Evolutionary conservation across 2,888 invertebrate genomes (phyloP).

Genomic region (Mechanitis messenoides): DNA sequence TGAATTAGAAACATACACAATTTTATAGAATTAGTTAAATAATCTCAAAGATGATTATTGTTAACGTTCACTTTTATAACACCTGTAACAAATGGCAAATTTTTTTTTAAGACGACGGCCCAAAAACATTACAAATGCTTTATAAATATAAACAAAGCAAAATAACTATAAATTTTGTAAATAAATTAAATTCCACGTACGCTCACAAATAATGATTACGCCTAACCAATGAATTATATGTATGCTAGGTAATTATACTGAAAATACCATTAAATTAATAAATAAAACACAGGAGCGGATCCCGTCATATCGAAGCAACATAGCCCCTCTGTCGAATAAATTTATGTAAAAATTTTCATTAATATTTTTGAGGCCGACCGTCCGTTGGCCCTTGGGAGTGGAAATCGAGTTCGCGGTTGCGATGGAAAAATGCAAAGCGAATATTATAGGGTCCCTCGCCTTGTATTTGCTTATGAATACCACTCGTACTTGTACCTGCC

Average conservation of each 20-base stretch:
- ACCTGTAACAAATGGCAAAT: no score
- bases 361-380: conserved; percentile 75
- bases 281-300: conserved; percentile 72
- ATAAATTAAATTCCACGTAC: conserved; percentile 39
- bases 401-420: conserved; percentile 75
- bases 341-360: conserved; percentile 78
- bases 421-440: conserved; percentile 77
- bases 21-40: no score
- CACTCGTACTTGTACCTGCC: conserved; percentile 49
- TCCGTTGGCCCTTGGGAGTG: conserved; percentile 73
- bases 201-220: conserved; percentile 59
- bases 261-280: conserved; percentile 77
- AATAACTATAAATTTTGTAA: neutral
- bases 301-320: conserved; percentile 61
- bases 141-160: conserved; percentile 4
- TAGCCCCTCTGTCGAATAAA: conserved; percentile 74
- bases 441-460: conserved; percentile 74
- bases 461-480: conserved; percentile 77
- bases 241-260: conserved; percentile 75
- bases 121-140: neutral
- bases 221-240: conserved; percentile 73
- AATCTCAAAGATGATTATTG: no score
- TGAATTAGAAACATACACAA: no score
- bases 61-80: no score
- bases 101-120: no score